Evolutionary conservation across 2,113 vertebrate genomes (phyloP).

Genomic region (Poeciliopsis turrubarensis): DNA sequence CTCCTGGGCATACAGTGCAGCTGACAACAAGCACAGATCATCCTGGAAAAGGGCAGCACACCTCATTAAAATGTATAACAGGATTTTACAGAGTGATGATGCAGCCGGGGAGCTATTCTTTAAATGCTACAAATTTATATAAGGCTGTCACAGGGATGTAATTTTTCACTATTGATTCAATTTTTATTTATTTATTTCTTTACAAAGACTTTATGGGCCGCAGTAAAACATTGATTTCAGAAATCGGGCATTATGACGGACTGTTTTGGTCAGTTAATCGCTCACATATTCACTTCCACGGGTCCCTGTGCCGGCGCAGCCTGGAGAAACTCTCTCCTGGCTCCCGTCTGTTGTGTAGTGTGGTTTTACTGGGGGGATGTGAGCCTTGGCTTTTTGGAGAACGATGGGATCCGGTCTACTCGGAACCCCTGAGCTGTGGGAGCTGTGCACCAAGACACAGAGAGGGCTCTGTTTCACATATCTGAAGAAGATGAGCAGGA

Average conservation of each 20-base stretch:
- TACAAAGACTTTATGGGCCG: constrained; percentile 61
- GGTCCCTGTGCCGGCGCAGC: constrained; percentile 43
- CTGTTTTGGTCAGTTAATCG: constrained; percentile 66
- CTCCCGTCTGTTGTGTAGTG: constrained; percentile 41
- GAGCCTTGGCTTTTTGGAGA: constrained; percentile 44
- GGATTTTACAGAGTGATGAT: constrained; percentile 39
- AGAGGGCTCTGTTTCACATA: constrained; percentile 74
- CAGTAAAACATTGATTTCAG: constrained; percentile 68
- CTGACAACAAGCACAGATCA: constrained; percentile 58
- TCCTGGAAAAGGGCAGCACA: constrained; percentile 55
- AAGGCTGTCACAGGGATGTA: constrained; percentile 42
- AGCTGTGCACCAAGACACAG: constrained; percentile 74
- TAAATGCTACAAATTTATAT: constrained; percentile 46
- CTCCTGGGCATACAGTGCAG: constrained; percentile 62
- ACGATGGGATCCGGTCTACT: constrained; percentile 70
- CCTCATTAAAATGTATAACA: constrained; percentile 62
- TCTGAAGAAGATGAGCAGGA: constrained; percentile 76
- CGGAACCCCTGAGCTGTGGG: constrained; percentile 66
- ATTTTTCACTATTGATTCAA: constrained; percentile 57
- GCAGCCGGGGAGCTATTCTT: constrained; percentile 38
- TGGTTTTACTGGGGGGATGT: constrained; percentile 41
- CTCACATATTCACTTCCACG: constrained; percentile 50
- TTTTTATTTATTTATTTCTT: constrained; percentile 68
- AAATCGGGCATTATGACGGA: constrained; percentile 64
- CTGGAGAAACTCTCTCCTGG: constrained; percentile 44